A percentile compares a stretch with the other conserved stretches of the same genome.
phyloP scores from a whole-genome alignment of 2,797 vertebrate genomes.

The Denticeps clupeoides region DNA sequence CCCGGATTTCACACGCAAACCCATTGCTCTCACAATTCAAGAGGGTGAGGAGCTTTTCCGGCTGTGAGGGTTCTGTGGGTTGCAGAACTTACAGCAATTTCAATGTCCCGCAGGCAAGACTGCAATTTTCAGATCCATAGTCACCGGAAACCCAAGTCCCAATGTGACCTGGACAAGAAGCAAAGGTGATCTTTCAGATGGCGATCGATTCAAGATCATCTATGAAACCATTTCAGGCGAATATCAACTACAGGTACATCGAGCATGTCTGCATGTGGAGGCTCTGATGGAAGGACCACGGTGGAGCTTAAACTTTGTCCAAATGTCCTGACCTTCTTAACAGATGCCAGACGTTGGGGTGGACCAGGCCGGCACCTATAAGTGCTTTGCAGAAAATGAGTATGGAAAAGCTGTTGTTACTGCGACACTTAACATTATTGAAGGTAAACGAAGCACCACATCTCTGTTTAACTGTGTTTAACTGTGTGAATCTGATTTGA shows the following conservation, averaged over 20 bases:
- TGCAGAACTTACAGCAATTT: too few relatives aligned
- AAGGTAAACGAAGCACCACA: too few relatives aligned
- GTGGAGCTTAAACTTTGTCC: too few relatives aligned
- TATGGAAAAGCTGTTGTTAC: slow-evolving; percentile 73
- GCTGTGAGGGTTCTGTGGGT: too few relatives aligned
- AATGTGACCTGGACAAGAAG: slow-evolving; percentile 62
- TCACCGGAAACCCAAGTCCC: slow-evolving; percentile 69
- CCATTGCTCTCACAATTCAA: slow-evolving; percentile 68
- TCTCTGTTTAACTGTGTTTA: too few relatives aligned
- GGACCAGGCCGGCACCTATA: slow-evolving; percentile 70
- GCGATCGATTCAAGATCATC: slow-evolving; percentile 43
- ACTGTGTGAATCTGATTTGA: neutral
- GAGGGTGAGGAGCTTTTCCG: slow-evolving; percentile 74
- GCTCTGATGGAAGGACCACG: too few relatives aligned
- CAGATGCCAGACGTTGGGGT: slow-evolving; percentile 62
- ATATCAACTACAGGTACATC: slow-evolving; percentile 68
- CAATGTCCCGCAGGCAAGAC: slow-evolving; percentile 73
- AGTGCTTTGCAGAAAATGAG: slow-evolving; percentile 65
- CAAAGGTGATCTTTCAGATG: slow-evolving; percentile 47
- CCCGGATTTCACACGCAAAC: slow-evolving; percentile 74
- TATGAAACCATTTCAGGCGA: slow-evolving; percentile 48
- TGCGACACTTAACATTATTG: slow-evolving; percentile 69
- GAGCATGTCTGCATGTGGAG: too few relatives aligned
- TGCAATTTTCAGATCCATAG: slow-evolving; percentile 69
- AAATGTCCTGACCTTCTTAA: too few relatives aligned